phyloP scores from a whole-genome alignment of 2,113 vertebrate species.

The Balaeniceps rex region DNA sequence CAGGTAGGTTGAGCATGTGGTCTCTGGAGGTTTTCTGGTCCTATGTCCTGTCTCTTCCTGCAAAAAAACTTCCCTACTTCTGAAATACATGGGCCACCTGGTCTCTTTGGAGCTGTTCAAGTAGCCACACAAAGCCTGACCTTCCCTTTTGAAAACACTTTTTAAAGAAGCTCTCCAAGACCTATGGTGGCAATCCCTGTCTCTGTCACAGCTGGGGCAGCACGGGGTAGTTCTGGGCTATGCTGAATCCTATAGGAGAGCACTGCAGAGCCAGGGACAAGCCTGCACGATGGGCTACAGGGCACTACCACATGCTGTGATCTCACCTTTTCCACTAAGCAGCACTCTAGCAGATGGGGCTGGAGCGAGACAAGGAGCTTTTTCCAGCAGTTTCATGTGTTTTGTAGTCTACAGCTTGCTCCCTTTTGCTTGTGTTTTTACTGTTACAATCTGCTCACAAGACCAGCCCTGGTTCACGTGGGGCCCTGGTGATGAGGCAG shows the following conservation, averaged over 20 bases:
- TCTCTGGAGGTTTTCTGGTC: not conserved
- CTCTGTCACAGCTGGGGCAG: too few species aligned
- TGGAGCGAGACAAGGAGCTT: not conserved
- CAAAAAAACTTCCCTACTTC: not conserved
- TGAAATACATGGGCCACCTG: not conserved
- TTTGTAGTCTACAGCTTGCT: not conserved
- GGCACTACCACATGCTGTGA: rapidly evolving
- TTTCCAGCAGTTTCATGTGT: not conserved
- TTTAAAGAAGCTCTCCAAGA: not conserved
- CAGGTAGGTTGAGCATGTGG: slow-evolving; percentile 70
- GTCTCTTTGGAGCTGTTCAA: not conserved
- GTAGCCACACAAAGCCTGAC: not conserved
- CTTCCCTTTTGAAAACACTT: not conserved
- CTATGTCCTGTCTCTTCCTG: not conserved
- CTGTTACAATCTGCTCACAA: not conserved
- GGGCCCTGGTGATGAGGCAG: not conserved
- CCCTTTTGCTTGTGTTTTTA: not conserved
- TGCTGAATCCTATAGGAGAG: not conserved
- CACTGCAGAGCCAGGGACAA: not conserved
- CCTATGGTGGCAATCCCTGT: not conserved
- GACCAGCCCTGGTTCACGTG: not conserved
- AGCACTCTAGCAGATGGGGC: not conserved
- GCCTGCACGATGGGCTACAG: not conserved
- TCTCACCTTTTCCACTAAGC: not conserved
- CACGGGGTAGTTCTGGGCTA: not conserved